Percentiles rank a stretch among this genome's conserved stretches.
Evolutionary conservation across 2,797 vertebrate species (phyloP).

Genomic region (Crenuchus spilurus): DNA sequence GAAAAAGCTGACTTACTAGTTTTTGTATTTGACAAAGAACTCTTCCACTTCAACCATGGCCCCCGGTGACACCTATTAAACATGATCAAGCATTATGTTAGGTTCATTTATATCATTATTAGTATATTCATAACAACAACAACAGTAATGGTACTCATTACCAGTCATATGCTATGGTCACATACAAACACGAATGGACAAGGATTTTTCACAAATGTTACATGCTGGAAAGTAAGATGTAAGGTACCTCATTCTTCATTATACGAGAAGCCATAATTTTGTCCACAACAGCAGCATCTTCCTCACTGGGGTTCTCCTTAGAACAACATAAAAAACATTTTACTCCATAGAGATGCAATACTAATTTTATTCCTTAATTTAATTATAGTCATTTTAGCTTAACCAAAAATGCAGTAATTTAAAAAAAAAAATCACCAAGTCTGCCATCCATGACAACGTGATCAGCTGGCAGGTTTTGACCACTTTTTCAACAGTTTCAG

Average conservation of each 20-base stretch:
- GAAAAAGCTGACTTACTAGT: constrained; percentile 87
- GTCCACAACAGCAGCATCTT: constrained; percentile 97
- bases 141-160: no score
- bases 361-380: not conserved
- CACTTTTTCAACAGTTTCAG: no score
- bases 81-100: not conserved
- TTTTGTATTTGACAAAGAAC: constrained; percentile 99
- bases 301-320: constrained; percentile 97
- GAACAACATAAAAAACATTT: constrained; percentile 44
- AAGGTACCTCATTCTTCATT: constrained; percentile 94
- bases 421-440: no score
- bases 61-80: constrained; percentile 86
- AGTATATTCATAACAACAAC: no score
- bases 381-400: not conserved
- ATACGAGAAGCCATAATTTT: constrained; percentile 94
- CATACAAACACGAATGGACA: no score
- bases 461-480: no score
- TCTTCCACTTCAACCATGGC: constrained; percentile 91
- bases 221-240: not conserved
- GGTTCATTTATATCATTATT: no score
- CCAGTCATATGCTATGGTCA: no score
- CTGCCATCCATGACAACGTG: no score
- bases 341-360: not conserved
- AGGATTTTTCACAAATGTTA: no score
- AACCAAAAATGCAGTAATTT: no score